These are phyloP conservation scores for Ctena decussata DNA, from an alignment of 2,888 invertebrate species.

Conservation along the genomic window DNA sequence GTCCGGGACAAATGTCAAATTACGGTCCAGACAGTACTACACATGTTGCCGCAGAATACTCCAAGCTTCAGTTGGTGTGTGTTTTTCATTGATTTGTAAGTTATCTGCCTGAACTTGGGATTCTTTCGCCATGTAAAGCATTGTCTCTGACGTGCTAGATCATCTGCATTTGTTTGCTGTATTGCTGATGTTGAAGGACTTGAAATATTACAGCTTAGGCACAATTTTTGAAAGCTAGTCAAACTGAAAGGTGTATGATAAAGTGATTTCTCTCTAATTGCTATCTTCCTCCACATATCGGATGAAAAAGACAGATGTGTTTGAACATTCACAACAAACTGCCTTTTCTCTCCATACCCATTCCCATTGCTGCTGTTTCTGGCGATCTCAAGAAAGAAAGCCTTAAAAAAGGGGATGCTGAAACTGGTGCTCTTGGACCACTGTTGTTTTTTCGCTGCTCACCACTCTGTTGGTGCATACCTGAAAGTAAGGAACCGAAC, in stretches of 20 bases:
- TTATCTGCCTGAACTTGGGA: too few species aligned
- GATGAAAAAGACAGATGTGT: too few species aligned
- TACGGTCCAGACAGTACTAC: too few species aligned
- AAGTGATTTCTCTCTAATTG: background rate
- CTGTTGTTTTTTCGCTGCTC: background rate
- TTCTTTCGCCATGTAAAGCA: too few species aligned
- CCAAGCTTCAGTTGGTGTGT: too few species aligned
- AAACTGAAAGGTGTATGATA: background rate
- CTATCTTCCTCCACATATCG: background rate
- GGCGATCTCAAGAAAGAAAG: background rate
- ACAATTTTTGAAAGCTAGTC: background rate
- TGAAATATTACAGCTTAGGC: background rate
- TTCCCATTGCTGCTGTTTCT: background rate
- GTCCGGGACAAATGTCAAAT: too few species aligned
- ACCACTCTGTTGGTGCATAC: background rate
- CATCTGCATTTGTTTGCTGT: background rate
- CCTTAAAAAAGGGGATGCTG: background rate
- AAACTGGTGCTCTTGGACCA: background rate
- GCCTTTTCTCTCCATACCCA: too few species aligned
- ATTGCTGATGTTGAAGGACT: background rate
- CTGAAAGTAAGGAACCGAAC: background rate
- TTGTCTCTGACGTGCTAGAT: too few species aligned
- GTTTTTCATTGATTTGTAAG: too few species aligned
- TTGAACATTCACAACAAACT: too few species aligned
- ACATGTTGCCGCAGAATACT: too few species aligned